Percentiles rank a stretch among this genome's conserved stretches.
Evolutionary conservation across 35 echinoderm and acorn worm genomes (phyloP).

Genomic region (Ptychodera flava): DNA sequence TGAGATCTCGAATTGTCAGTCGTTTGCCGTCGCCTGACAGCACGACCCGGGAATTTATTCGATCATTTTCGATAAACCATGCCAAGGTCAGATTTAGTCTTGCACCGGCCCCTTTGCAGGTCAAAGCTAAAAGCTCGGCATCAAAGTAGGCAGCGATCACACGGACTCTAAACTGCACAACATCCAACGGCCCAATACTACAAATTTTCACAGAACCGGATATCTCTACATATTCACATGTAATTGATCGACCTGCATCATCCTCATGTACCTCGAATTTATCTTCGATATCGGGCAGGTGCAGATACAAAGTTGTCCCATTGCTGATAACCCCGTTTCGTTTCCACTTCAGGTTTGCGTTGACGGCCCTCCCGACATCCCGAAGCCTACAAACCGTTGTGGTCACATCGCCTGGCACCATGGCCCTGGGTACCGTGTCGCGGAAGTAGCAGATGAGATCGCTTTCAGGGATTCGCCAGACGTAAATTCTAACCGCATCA

Average conservation of each 20-base stretch:
- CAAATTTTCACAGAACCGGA: no score
- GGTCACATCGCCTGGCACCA: not conserved
- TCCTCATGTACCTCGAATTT: not conserved
- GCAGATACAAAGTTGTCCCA: not conserved
- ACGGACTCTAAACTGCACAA: no score
- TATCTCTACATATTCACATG: not conserved
- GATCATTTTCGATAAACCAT: no score
- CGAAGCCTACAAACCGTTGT: not conserved
- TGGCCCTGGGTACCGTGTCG: not conserved
- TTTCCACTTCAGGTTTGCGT: not conserved
- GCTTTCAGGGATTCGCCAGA: not conserved
- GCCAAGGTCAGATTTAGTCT: no score
- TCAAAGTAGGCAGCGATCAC: no score
- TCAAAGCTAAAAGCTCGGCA: no score
- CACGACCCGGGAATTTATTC: no score
- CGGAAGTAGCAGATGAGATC: not conserved
- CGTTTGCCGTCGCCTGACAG: no score
- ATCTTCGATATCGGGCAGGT: not conserved
- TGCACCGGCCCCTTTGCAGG: no score
- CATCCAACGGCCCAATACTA: no score
- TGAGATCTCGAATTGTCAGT: no score
- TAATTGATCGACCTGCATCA: not conserved
- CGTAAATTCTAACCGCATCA: not conserved
- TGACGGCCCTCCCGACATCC: not conserved
- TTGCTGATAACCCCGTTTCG: not conserved